A percentile compares a stretch with the other conserved stretches of the same genome.
Conservation (phyloP, 1,140 invertebrate genomes). For the Zophobas morio region DNA sequence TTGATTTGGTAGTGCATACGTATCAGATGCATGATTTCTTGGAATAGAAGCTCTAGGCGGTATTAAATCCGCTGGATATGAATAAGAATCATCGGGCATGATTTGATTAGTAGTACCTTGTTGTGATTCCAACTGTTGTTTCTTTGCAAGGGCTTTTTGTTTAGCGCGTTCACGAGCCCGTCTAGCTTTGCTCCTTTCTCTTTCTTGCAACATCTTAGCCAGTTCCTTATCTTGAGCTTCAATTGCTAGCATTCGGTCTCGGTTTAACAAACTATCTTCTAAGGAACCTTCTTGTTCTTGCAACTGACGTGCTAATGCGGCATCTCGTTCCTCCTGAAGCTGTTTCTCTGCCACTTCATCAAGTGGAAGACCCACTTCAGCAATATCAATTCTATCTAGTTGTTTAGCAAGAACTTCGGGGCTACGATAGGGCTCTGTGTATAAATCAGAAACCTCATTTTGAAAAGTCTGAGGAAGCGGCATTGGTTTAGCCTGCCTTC, state of each 20-base stretch:
- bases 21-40: conserved; percentile 56
- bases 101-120: conserved; percentile 56
- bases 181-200: conserved; percentile 80
- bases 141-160: conserved; percentile 77
- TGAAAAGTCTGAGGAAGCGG: conserved; percentile 56
- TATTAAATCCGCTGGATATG: conserved; percentile 64
- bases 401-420: conserved; percentile 52
- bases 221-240: conserved; percentile 94
- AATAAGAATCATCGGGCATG: conserved; percentile 65
- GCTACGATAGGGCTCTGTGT: conserved; percentile 53
- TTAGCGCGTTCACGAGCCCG: conserved; percentile 77
- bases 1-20: conserved; percentile 59
- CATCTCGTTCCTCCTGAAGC: conserved; percentile 76
- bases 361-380: conserved; percentile 70
- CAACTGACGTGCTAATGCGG: conserved; percentile 72
- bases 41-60: conserved; percentile 50
- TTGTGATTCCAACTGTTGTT: conserved; percentile 67
- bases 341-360: conserved; percentile 70
- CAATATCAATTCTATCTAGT: conserved; percentile 62
- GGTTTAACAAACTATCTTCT: conserved; percentile 74
- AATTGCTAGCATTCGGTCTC: conserved; percentile 84
- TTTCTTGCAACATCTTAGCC: conserved; percentile 90
- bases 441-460: conserved; percentile 47
- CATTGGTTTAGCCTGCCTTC: conserved; percentile 63
- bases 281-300: conserved; percentile 74